These are phyloP conservation scores for Drosophila orena DNA, from an alignment of 1,140 invertebrate species.

Conservation along the genomic window DNA sequence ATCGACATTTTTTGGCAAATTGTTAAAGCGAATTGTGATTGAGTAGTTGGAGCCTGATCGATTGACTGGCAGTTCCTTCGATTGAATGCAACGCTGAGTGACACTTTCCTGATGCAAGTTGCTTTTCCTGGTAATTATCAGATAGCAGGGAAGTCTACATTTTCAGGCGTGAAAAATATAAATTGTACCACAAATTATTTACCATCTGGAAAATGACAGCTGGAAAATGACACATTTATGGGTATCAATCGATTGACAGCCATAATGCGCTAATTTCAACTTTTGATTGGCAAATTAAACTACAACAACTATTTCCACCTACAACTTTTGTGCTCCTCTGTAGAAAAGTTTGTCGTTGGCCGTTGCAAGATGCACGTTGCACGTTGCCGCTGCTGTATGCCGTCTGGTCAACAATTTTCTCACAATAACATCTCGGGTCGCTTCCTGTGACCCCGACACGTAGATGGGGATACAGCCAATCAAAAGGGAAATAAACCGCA, in stretches of 20 bases:
- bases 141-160: not conserved
- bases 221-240: conserved; percentile 8
- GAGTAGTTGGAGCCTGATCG: conserved; percentile 47
- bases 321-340: conserved; percentile 51
- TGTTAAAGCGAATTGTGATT: conserved; percentile 60
- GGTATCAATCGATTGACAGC: conserved; percentile 31
- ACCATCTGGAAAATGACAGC: conserved; percentile 11
- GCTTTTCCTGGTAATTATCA: conserved; percentile 11
- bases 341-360: conserved; percentile 48
- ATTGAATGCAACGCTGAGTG: conserved; percentile 14
- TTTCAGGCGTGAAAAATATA: not conserved
- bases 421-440: conserved; percentile 57
- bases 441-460: conserved; percentile 72
- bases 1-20: conserved; percentile 40
- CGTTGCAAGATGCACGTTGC: conserved; percentile 29
- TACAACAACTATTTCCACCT: conserved; percentile 55
- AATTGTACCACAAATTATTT: not conserved
- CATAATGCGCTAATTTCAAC: conserved; percentile 56
- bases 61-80: conserved; percentile 42
- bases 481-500: conserved; percentile 63
- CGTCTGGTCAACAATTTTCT: conserved; percentile 53
- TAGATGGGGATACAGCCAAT: conserved; percentile 54
- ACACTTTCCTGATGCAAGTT: conserved; percentile 31
- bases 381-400: conserved; percentile 25
- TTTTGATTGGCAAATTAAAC: conserved; percentile 63